Conservation (phyloP, 2,797 vertebrate species). For the Trachurus trachurus region DNA sequence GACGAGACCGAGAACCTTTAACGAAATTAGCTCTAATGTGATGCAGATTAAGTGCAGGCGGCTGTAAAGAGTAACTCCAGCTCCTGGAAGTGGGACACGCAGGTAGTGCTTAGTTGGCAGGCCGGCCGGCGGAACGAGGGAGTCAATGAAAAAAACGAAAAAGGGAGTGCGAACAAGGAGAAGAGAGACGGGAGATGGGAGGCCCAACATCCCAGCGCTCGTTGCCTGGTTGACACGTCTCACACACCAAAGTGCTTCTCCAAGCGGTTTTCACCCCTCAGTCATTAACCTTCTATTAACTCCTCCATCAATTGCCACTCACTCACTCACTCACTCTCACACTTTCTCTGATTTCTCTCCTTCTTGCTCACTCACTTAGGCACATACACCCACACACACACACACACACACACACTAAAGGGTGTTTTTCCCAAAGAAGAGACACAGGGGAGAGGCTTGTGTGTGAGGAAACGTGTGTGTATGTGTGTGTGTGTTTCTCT, state of each 20-base stretch:
- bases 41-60: background rate
- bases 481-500: constrained; percentile 8
- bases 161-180: constrained; percentile 10
- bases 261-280: constrained; percentile 83
- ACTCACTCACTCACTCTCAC: constrained; percentile 54
- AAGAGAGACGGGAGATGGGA: constrained; percentile 41
- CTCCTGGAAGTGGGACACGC: constrained; percentile 1
- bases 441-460: constrained; percentile 52
- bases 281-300: constrained; percentile 88
- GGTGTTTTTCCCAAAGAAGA: constrained; percentile 43
- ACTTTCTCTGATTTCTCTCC: constrained; percentile 59
- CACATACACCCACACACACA: constrained; percentile 18
- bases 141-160: constrained; percentile 21
- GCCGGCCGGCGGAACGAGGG: constrained; percentile 24
- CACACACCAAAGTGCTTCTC: constrained; percentile 84
- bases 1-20: background rate
- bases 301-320: constrained; percentile 83
- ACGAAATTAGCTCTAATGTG: background rate
- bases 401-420: constrained; percentile 37
- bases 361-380: constrained; percentile 37
- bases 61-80: background rate
- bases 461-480: background rate
- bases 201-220: constrained; percentile 75
- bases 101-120: constrained; percentile 36
- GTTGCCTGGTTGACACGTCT: constrained; percentile 83